Conservation (phyloP, 2,888 invertebrate species). For the Melinopterus prodromus region DNA sequence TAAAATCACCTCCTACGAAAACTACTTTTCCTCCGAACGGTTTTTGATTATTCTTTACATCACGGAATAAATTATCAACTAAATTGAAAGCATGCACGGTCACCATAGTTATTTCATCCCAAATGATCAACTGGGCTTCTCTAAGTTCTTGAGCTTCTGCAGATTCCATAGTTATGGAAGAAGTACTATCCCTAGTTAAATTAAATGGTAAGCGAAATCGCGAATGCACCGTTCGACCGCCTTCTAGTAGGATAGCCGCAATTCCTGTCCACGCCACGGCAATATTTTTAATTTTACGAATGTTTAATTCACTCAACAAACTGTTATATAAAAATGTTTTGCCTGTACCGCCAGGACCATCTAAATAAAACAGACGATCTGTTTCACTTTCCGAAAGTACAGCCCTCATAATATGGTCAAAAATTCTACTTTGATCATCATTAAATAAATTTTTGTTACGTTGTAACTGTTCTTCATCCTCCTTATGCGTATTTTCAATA, state of each 20-base stretch:
- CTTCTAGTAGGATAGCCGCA: constrained; percentile 50
- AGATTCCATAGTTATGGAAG: constrained; percentile 28
- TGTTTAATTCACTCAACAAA: constrained; percentile 40
- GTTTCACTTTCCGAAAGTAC: no score
- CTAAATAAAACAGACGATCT: no score
- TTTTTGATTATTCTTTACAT: constrained; percentile 29
- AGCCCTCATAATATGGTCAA: background rate
- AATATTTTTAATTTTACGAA: constrained; percentile 25
- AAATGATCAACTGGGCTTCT: constrained; percentile 33
- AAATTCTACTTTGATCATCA: background rate
- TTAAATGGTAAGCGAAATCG: constrained; percentile 49
- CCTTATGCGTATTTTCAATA: background rate
- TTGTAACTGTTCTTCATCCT: background rate
- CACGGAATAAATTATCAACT: constrained; percentile 30
- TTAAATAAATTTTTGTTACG: background rate
- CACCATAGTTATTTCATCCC: constrained; percentile 41
- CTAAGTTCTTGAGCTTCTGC: constrained; percentile 24
- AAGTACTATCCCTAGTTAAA: constrained; percentile 25
- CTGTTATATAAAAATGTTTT: constrained; percentile 56
- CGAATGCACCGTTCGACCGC: constrained; percentile 55
- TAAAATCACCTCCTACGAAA: constrained; percentile 43
- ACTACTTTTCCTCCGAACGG: constrained; percentile 39
- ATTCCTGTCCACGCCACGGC: constrained; percentile 52
- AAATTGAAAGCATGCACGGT: constrained; percentile 33
- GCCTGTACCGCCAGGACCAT: constrained; percentile 57